phyloP scores from a whole-genome alignment of 1,140 invertebrate species.

The Oncopodura yosiiana region DNA sequence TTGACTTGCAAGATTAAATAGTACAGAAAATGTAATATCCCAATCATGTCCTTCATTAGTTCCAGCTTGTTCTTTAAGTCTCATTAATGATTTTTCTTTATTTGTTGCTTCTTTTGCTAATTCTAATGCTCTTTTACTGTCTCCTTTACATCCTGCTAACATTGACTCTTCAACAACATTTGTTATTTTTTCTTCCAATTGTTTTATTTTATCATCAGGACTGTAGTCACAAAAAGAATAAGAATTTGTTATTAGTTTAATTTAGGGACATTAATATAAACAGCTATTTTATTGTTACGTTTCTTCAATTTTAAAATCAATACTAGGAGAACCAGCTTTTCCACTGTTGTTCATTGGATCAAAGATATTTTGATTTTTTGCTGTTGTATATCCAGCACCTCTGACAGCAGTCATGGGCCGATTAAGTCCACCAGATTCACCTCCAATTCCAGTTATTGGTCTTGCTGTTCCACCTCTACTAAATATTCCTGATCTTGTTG shows the following conservation, averaged over 20 bases:
- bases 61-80: constrained; percentile 79
- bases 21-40: constrained; percentile 85
- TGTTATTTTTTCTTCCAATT: constrained; percentile 69
- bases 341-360: constrained; percentile 66
- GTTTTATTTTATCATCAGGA: constrained; percentile 73
- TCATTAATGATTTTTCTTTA: constrained; percentile 78
- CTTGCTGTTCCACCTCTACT: constrained; percentile 32
- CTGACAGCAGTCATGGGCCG: constrained; percentile 92
- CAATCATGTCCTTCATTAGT: constrained; percentile 79
- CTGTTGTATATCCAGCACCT: constrained; percentile 77
- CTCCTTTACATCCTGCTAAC: constrained; percentile 50
- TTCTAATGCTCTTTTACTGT: constrained; percentile 62
- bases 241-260: neutral
- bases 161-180: constrained; percentile 76
- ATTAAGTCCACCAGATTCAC: constrained; percentile 37
- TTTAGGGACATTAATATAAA: no score
- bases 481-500: constrained; percentile 16
- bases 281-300: constrained; percentile 46
- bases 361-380: constrained; percentile 51
- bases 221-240: constrained; percentile 40
- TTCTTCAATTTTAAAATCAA: constrained; percentile 62
- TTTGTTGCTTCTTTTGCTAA: constrained; percentile 93
- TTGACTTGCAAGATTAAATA: constrained; percentile 88
- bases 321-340: constrained; percentile 46
- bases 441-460: constrained; percentile 35